Evolutionary conservation across 2,797 vertebrate species (phyloP), one percentile per base, ranked within the genome.

Genomic region (Novumbra hubbsi): DNA sequence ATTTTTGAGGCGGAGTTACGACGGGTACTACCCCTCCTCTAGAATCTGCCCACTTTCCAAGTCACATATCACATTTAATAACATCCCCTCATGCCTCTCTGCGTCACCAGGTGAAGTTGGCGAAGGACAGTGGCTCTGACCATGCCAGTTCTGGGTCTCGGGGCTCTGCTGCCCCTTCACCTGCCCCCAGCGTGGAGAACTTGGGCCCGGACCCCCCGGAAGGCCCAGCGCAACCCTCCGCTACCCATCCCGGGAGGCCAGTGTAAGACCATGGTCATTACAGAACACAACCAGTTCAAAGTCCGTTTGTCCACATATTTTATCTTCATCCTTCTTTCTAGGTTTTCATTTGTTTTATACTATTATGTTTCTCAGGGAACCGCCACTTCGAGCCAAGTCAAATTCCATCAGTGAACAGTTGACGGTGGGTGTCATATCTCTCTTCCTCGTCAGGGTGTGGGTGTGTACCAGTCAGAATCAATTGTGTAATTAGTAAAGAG

Each of bases 361-460:
- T 45, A 45, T 45, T 81, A 68, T 63, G 2, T 73, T 84, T 81
- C 74, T 11, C 86, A 99, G 98, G 80, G 97, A 99, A n/a, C 91
- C 90, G 0, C 92, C 91, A 45, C 91, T 96, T 24, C 92, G 94
- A 50, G 84, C 91, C 78, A 98, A 98, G 89, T 97, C 97, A 0
- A 96, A 94, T 89, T 97, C 97, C 1, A 89, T 98, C 78, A 96
- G 90, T 72, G 98, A 99, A 71, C 96, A 98, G 83, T 87, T 96
- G 17, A 83, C 93, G 12, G 94, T 95, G 90, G 95, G 94, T 82
- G 45, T n/a, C 19, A 1, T 3, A 0, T 66, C 1, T 16, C 65
- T 68, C 8, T 48, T 11, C 16, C 16, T 71, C 11, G 5, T 55
- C 11, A 28, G 17, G 48, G 55, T 24, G 24, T 45, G 41, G 9